These are phyloP conservation scores for Stenurella melanura DNA, from an alignment of 2,888 invertebrate genomes.

Conservation along the genomic window DNA sequence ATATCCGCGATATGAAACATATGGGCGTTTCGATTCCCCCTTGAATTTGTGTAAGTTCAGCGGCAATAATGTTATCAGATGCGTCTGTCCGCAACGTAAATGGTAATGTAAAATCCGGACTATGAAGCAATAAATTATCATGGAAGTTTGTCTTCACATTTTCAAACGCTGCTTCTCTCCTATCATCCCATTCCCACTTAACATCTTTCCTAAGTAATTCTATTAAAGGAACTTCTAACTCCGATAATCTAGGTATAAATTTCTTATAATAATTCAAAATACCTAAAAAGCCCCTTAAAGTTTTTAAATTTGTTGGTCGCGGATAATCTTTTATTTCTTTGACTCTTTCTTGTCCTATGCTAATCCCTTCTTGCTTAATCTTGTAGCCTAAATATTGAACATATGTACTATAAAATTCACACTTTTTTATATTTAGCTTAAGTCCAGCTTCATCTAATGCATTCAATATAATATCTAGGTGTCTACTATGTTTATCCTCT, in stretches of 20 bases:
- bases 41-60: slow-evolving; percentile 25
- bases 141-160: slow-evolving; percentile 14
- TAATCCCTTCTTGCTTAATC: slow-evolving; percentile 52
- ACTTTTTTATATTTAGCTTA: not conserved
- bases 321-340: slow-evolving; percentile 56
- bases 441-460: not conserved
- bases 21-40: slow-evolving; percentile 10
- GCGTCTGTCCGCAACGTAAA: slow-evolving; percentile 31
- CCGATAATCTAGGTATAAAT: not conserved
- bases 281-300: slow-evolving; percentile 63
- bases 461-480: not conserved
- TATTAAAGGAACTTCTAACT: slow-evolving; percentile 31
- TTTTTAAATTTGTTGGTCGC: slow-evolving; percentile 57
- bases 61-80: slow-evolving; percentile 20
- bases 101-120: slow-evolving; percentile 8
- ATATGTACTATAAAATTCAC: not conserved
- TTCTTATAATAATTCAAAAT: slow-evolving; percentile 38
- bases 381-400: slow-evolving; percentile 63
- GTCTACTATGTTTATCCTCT: not conserved
- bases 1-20: slow-evolving; percentile 29
- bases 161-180: slow-evolving; percentile 19
- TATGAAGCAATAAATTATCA: slow-evolving; percentile 25
- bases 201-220: slow-evolving; percentile 24
- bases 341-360: slow-evolving; percentile 57
- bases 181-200: slow-evolving; percentile 17